phyloP scores from a whole-genome alignment of 2,888 invertebrate genomes.

The Aphidius colemani region DNA sequence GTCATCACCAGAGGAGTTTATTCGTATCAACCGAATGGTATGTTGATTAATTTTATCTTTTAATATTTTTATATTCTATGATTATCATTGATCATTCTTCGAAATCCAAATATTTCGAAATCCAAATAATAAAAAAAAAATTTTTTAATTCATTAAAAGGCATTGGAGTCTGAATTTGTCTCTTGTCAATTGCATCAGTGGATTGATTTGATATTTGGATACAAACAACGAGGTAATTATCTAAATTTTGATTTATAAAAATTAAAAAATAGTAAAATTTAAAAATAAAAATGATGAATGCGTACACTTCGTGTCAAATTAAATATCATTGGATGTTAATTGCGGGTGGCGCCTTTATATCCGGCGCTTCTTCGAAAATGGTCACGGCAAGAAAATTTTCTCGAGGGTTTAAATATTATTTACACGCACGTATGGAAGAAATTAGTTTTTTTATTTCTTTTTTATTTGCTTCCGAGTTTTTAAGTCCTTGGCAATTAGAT shows the following conservation, averaged over 20 bases:
- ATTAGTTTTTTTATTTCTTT: constrained; percentile 56
- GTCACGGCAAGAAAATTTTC: constrained; percentile 25
- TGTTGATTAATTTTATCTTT: constrained; percentile 26
- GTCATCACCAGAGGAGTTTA: constrained; percentile 95
- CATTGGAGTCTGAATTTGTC: constrained; percentile 98
- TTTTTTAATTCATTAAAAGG: constrained; percentile 62
- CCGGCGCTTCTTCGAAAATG: constrained; percentile 57
- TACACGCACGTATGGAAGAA: constrained; percentile 55
- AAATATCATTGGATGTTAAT: constrained; percentile 54
- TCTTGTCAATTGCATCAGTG: constrained; percentile 99
- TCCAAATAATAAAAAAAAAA: too few relatives aligned
- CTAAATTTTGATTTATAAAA: neutral
- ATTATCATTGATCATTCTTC: too few relatives aligned
- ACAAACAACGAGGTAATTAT: constrained; percentile 88
- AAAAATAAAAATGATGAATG: constrained; percentile 23
- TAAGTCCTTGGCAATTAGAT: constrained; percentile 56
- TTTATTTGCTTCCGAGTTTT: constrained; percentile 31
- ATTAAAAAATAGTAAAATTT: constrained; percentile 5
- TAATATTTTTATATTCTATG: constrained; percentile 25
- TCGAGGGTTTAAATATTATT: constrained; percentile 17
- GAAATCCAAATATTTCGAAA: too few relatives aligned
- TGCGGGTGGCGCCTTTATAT: constrained; percentile 59
- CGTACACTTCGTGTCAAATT: constrained; percentile 49
- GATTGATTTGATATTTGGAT: constrained; percentile 99
- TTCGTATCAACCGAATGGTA: constrained; percentile 94